Conservation (phyloP, 2,888 invertebrate genomes). For the Anticlea derivata region DNA sequence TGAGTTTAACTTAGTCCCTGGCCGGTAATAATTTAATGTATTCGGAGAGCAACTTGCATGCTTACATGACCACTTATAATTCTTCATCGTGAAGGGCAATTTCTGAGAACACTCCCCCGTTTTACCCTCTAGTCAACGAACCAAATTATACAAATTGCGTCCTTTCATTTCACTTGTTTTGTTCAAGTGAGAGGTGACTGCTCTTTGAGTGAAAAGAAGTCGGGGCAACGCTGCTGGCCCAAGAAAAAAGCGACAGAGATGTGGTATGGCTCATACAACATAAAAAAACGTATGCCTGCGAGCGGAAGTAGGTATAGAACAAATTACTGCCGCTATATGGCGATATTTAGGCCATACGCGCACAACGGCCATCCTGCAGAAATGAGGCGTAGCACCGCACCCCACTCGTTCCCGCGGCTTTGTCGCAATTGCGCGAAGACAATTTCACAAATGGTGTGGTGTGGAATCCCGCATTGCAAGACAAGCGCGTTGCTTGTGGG, state of each 20-base stretch:
- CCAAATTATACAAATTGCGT: slow-evolving; percentile 2
- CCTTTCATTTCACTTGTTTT: background rate
- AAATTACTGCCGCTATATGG: background rate
- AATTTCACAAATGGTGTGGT: slow-evolving; percentile 18
- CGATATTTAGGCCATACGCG: slow-evolving; percentile 4
- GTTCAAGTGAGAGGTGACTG: slow-evolving; percentile 1
- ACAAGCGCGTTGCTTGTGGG: background rate
- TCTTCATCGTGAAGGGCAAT: slow-evolving; percentile 8
- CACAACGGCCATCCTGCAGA: background rate
- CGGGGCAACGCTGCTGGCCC: too few relatives aligned
- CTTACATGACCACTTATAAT: slow-evolving; percentile 19
- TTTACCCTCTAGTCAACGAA: slow-evolving; percentile 7
- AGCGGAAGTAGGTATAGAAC: background rate
- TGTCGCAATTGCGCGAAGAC: slow-evolving; percentile 14
- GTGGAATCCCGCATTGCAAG: slow-evolving; percentile 12
- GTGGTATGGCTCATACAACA: too few relatives aligned
- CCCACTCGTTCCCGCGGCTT: slow-evolving; percentile 6
- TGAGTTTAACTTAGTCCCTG: slow-evolving; percentile 33
- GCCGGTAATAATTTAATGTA: slow-evolving; percentile 39
- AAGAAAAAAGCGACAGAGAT: too few relatives aligned
- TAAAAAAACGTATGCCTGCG: too few relatives aligned
- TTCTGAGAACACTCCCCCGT: slow-evolving; percentile 1
- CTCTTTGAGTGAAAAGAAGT: background rate
- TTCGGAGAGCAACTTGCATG: slow-evolving; percentile 27
- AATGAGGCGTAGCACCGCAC: slow-evolving; percentile 5